Conservation (phyloP, 2,888 invertebrate species). For the Sesia bembeciformis region DNA sequence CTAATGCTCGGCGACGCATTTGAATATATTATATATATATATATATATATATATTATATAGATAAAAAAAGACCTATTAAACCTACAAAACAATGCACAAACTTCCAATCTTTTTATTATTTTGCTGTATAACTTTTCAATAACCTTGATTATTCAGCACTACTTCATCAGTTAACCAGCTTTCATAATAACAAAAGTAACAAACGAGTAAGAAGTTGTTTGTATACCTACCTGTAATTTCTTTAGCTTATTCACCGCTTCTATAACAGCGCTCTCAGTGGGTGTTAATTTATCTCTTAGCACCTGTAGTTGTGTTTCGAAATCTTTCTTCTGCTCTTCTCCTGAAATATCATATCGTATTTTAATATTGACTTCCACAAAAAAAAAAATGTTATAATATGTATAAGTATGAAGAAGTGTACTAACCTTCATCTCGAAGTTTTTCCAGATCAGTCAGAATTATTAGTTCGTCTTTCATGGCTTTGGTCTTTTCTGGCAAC, state of each 20-base stretch:
- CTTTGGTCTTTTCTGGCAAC: slow-evolving; percentile 78
- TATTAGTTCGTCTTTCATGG: slow-evolving; percentile 77
- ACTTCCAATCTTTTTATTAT: too few relatives aligned
- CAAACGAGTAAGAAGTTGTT: not conserved
- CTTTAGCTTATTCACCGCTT: slow-evolving; percentile 65
- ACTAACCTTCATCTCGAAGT: slow-evolving; percentile 65
- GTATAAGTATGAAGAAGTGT: not conserved
- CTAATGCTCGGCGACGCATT: too few relatives aligned
- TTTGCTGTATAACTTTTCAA: too few relatives aligned
- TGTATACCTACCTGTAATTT: slow-evolving; percentile 54
- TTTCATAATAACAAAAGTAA: not conserved
- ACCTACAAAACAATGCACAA: too few relatives aligned
- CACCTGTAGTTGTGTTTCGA: slow-evolving; percentile 64
- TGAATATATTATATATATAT: too few relatives aligned
- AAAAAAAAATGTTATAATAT: not conserved
- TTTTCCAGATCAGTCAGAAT: slow-evolving; percentile 76
- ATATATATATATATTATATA: too few relatives aligned
- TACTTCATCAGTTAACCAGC: too few relatives aligned
- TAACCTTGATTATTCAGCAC: too few relatives aligned
- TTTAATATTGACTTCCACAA: not conserved
- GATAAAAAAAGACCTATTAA: too few relatives aligned
- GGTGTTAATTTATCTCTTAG: slow-evolving; percentile 61
- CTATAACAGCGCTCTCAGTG: slow-evolving; percentile 63
- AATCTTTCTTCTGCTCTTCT: slow-evolving; percentile 65
- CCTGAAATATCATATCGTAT: slow-evolving; percentile 22